A percentile compares a stretch with the other conserved stretches of the same genome.
phyloP scores from a whole-genome alignment of 2,888 invertebrate species.

The Agonopterix heracliana region DNA sequence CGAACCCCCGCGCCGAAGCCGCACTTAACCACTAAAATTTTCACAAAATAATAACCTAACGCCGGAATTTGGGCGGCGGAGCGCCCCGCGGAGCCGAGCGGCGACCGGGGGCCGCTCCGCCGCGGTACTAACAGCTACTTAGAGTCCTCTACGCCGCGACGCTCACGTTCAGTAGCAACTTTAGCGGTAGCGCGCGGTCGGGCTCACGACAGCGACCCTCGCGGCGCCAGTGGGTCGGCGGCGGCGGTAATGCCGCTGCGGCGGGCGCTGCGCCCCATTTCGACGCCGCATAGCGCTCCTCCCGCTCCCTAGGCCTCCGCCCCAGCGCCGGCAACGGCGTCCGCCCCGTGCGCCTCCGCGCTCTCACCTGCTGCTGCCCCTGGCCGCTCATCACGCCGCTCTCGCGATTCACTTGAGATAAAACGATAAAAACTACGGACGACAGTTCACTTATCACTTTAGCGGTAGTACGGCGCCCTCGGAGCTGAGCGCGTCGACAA shows the following conservation, averaged over 20 bases:
- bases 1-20: constrained; percentile 27
- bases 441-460: constrained; percentile 51
- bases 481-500: constrained; percentile 49
- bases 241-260: constrained; percentile 85
- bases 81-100: constrained; percentile 33
- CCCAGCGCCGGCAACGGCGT: constrained; percentile 16
- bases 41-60: constrained; percentile 75
- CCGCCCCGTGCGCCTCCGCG: constrained; percentile 22
- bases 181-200: constrained; percentile 77
- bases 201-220: constrained; percentile 67
- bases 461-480: constrained; percentile 39
- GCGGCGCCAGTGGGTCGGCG: constrained; percentile 85
- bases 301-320: constrained; percentile 31
- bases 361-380: constrained; percentile 37
- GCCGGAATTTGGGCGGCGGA: constrained; percentile 68
- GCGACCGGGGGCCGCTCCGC: constrained; percentile 35
- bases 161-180: constrained; percentile 78
- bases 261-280: constrained; percentile 90
- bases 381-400: constrained; percentile 41
- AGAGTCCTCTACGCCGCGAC: constrained; percentile 39
- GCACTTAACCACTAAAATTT: constrained; percentile 73
- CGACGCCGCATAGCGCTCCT: constrained; percentile 80
- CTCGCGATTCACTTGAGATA: constrained; percentile 15
- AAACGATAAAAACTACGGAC: constrained; percentile 5
- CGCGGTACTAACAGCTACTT: constrained; percentile 51